Base-by-base conservation (phyloP, 2,797 vertebrate genomes). In the Serranus cabrilla region DNA sequence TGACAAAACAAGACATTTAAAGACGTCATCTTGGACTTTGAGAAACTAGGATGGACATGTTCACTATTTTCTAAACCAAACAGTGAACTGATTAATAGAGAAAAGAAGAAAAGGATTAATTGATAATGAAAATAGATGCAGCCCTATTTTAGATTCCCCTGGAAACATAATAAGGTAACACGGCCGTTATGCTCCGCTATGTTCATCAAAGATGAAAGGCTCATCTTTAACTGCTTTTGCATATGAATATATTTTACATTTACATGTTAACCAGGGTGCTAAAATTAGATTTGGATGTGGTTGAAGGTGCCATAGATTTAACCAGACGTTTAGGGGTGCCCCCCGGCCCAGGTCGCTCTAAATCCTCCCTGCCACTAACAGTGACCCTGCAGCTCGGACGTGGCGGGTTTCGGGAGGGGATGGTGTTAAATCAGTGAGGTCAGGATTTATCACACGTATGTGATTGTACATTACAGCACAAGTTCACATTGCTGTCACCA, bases 381-480 rank as follows among this genome's bases (percentile, higher is more conserved):
- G 79, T 81, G 90, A 90, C 88, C 86, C 85, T 82, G 87, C 85
- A 27, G 68, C 78, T 75, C 14, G 25, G 62, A 74, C 52, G n/a
- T 58, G 11, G 69, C 79, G 37, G 79, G 57, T 77, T 85, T 86
- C 67, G 55, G 47, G 67, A 81, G 59, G 68, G 65, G 52, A 68
- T 11, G 39, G 52, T 75, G 86, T 90, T 90, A 87, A 89, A 87
- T 91, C 86, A 84, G 43, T 1, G 54, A 1, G 47, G 76, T 69
- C 69, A 64, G 81, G 89, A 91, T 92, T 92, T 91, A 92, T 91
- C 80, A 86, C 85, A 83, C 63, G 25, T 70, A 58, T 90, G 84
- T 85, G 89, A 89, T 83, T 90, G 84, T 92, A 89, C 86, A 86
- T 91, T 80, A 91, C 64, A 63, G 79, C 77, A 80, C 81, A 76